Conservation (phyloP, 2,797 vertebrate species). For the Syngnathus rostellatus region DNA sequence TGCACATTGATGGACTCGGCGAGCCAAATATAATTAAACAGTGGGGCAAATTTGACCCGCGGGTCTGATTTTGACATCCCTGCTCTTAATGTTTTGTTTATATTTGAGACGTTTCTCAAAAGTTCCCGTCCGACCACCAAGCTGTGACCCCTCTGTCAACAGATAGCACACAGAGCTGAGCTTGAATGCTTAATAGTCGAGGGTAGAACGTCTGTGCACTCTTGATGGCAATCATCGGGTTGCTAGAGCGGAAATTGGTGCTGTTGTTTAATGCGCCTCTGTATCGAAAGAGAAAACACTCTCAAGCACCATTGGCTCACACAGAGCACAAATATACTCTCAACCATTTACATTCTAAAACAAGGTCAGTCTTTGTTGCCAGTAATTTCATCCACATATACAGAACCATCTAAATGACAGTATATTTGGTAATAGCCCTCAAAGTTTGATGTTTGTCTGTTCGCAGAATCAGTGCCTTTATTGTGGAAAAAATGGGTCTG, state of each 20-base stretch:
- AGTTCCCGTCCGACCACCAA: neutral
- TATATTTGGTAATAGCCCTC: neutral
- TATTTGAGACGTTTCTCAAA: neutral
- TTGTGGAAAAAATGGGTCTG: neutral
- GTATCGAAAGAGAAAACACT: neutral
- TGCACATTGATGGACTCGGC: too few relatives aligned
- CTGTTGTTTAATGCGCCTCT: neutral
- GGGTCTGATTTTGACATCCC: too few relatives aligned
- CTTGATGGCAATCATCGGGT: slow-evolving; percentile 1
- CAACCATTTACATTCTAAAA: neutral
- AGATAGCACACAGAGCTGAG: neutral
- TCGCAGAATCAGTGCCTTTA: neutral
- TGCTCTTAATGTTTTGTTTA: neutral
- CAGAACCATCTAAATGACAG: neutral
- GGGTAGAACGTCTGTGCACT: neutral
- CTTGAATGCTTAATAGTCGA: slow-evolving; percentile 2
- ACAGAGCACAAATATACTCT: neutral
- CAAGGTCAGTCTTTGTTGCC: neutral
- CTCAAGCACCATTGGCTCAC: neutral
- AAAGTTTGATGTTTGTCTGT: neutral
- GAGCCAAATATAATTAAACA: too few relatives aligned
- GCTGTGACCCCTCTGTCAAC: neutral
- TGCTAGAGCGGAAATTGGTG: slow-evolving; percentile 3
- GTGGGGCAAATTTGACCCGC: too few relatives aligned
- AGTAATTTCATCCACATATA: neutral